Evolutionary conservation across 2,797 vertebrate species (phyloP).

Genomic region (Numenius phaeopus): DNA sequence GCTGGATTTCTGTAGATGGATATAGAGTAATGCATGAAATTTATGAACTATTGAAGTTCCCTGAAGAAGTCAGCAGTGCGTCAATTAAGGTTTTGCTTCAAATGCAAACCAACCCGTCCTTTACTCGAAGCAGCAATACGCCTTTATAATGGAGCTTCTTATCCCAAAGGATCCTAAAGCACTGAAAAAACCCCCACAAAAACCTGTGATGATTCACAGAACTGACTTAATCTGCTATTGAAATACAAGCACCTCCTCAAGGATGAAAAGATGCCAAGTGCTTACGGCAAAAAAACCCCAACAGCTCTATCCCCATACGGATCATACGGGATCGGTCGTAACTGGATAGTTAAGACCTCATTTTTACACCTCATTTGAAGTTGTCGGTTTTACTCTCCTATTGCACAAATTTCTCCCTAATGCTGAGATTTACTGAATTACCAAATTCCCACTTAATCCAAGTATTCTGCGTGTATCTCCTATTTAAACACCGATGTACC

Average conservation of each 20-base stretch:
- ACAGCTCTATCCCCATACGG: background rate
- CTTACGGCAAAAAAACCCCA: background rate
- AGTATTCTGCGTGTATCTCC: background rate
- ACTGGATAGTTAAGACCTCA: background rate
- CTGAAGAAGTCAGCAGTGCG: background rate
- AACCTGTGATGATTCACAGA: conserved; percentile 16
- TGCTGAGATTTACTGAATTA: background rate
- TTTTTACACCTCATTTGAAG: conserved; percentile 44
- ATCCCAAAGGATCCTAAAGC: conserved; percentile 20
- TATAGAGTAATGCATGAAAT: background rate
- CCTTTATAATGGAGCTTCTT: conserved; percentile 1
- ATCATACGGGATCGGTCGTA: background rate
- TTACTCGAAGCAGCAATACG: background rate
- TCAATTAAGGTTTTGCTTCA: conserved; percentile 38
- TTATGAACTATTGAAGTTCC: background rate
- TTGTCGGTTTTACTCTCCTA: background rate
- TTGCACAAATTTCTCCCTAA: background rate
- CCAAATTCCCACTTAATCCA: background rate
- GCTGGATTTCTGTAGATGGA: background rate
- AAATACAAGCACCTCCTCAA: background rate
- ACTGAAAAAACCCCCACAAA: background rate
- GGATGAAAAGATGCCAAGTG: conserved; percentile 9
- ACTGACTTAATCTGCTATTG: conserved; percentile 6
- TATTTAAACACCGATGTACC: background rate
- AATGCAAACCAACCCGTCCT: conserved; percentile 26